These are phyloP conservation scores for Heliopora coerulea DNA, from an alignment of 92 coral and sea anemone genomes.

Conservation along the genomic window DNA sequence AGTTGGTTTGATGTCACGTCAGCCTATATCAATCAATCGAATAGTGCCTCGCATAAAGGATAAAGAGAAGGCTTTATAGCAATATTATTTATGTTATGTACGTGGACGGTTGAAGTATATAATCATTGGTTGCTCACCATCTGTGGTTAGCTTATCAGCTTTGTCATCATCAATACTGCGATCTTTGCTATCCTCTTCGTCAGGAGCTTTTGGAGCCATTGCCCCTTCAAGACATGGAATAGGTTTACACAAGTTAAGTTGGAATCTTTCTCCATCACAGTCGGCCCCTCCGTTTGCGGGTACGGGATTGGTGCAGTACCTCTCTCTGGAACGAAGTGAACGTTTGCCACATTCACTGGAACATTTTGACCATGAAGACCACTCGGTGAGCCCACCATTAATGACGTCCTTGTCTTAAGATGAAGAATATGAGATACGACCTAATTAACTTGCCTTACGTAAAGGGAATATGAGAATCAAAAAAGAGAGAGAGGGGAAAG, in stretches of 20 bases:
- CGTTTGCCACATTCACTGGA: constrained; percentile 77
- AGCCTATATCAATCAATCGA: too few relatives aligned
- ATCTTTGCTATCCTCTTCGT: background rate
- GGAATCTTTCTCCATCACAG: constrained; percentile 94
- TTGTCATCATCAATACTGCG: background rate
- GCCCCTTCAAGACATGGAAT: constrained; percentile 1
- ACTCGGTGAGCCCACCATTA: constrained; percentile 88
- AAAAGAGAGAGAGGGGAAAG: too few relatives aligned
- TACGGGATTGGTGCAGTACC: constrained; percentile 93
- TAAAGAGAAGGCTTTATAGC: too few relatives aligned
- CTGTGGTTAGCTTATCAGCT: background rate
- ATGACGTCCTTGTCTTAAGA: constrained; percentile 39
- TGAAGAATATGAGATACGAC: background rate
- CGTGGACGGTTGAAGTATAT: too few relatives aligned
- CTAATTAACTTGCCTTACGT: too few relatives aligned
- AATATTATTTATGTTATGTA: too few relatives aligned
- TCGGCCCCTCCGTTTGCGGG: constrained; percentile 89
- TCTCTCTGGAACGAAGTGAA: constrained; percentile 89
- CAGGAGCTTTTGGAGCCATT: background rate
- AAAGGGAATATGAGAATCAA: too few relatives aligned
- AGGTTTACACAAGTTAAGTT: constrained; percentile 73
- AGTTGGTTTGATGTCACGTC: too few relatives aligned
- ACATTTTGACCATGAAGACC: constrained; percentile 88
- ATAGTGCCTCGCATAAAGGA: too few relatives aligned
- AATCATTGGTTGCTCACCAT: background rate